These are phyloP conservation scores for Aromia moschata DNA, from an alignment of 2,888 invertebrate species.

Conservation along the genomic window DNA sequence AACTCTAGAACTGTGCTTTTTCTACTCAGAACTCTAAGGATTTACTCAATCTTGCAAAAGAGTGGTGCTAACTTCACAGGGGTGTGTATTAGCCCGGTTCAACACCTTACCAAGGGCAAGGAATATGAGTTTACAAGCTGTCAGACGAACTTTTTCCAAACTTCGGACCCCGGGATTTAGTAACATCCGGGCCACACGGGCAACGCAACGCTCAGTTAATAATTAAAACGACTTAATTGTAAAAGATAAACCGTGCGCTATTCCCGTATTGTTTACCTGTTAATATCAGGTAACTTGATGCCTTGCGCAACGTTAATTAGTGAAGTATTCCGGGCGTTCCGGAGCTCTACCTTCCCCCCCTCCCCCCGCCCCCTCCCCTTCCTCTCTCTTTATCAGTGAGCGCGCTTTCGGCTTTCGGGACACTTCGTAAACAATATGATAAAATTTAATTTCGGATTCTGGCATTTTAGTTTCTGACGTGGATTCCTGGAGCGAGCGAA, in stretches of 20 bases:
- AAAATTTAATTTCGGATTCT: slow-evolving; percentile 15
- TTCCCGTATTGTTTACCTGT: slow-evolving; percentile 27
- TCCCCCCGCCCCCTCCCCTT: too few relatives aligned
- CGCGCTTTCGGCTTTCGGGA: not conserved
- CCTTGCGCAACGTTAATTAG: slow-evolving; percentile 26
- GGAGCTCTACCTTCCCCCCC: too few relatives aligned
- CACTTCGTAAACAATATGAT: slow-evolving; percentile 9
- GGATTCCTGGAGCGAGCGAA: not conserved
- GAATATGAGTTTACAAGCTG: too few relatives aligned
- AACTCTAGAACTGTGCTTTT: too few relatives aligned
- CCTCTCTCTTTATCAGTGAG: not conserved
- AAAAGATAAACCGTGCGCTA: slow-evolving; percentile 19
- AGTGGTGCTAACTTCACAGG: too few relatives aligned
- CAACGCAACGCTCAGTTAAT: slow-evolving; percentile 14
- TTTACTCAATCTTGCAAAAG: too few relatives aligned
- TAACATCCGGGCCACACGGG: not conserved
- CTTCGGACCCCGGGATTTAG: not conserved
- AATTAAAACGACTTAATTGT: slow-evolving; percentile 28
- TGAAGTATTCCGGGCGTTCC: slow-evolving; percentile 25
- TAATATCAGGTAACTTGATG: slow-evolving; percentile 27
- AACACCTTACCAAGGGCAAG: too few relatives aligned
- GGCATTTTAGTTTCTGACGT: not conserved
- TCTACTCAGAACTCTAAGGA: too few relatives aligned
- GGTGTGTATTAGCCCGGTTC: too few relatives aligned
- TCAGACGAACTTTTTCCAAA: too few relatives aligned